phyloP scores from a whole-genome alignment of 2,113 vertebrate genomes.

The Protomyctophum bolini region DNA sequence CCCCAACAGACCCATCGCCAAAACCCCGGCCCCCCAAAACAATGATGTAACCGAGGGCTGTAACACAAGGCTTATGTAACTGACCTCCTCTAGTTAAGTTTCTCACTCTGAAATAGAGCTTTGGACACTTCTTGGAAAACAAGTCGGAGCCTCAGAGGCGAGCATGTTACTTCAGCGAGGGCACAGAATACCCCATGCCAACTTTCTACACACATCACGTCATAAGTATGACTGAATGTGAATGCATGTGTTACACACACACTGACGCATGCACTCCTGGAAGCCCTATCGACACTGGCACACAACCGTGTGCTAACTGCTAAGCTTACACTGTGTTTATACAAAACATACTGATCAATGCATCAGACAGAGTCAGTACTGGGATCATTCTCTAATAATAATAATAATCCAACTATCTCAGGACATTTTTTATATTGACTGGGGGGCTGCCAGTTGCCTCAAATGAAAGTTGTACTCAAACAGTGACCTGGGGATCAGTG shows the following conservation, averaged over 20 bases:
- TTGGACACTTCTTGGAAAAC: slow-evolving; percentile 42
- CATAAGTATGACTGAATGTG: no score
- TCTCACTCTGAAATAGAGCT: slow-evolving; percentile 30
- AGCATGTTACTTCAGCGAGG: neutral
- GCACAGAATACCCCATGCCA: neutral
- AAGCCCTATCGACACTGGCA: no score
- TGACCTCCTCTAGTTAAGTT: slow-evolving; percentile 33
- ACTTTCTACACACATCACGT: neutral
- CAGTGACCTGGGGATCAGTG: neutral
- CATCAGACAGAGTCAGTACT: no score
- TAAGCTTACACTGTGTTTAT: no score
- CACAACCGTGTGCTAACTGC: no score
- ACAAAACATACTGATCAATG: no score
- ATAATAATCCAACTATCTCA: neutral
- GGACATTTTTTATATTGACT: neutral
- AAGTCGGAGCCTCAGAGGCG: neutral
- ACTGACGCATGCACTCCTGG: no score
- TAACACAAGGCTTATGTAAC: slow-evolving; percentile 60
- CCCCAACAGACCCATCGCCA: slow-evolving; percentile 23
- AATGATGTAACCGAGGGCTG: slow-evolving; percentile 56
- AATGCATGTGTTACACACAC: no score
- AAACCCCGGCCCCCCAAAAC: slow-evolving; percentile 44
- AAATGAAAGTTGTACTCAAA: no score
- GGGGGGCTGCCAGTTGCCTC: no score
- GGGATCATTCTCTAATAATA: no score